Evolutionary conservation across 2,113 vertebrate genomes (phyloP).

Genomic region (Triplophysa siluroides): DNA sequence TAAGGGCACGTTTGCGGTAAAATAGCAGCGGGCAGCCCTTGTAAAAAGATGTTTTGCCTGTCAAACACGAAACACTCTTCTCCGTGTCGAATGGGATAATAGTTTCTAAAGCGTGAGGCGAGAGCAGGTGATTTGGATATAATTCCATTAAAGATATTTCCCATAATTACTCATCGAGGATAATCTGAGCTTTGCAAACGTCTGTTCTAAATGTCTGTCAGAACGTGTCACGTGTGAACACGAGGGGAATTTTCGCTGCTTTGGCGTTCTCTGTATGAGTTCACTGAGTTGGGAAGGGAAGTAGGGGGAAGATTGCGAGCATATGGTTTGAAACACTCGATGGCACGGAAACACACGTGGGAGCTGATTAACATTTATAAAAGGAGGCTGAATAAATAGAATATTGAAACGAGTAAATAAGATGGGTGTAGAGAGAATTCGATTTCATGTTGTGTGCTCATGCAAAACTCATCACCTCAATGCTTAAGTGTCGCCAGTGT

Average conservation of each 20-base stretch:
- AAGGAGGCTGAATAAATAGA: conserved; percentile 1
- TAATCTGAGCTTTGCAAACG: conserved; percentile 1
- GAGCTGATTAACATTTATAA: conserved; percentile 7
- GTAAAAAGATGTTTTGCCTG: conserved; percentile 33
- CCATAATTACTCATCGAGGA: conserved; percentile 5
- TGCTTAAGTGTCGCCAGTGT: too few species aligned
- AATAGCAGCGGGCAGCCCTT: not conserved
- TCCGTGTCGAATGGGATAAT: not conserved
- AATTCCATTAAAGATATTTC: not conserved
- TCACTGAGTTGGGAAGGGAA: not conserved
- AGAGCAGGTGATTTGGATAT: conserved; percentile 15
- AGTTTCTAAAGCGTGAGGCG: not conserved
- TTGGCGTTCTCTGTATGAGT: not conserved
- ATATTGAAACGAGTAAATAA: conserved; percentile 2
- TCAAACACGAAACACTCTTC: conserved; percentile 23
- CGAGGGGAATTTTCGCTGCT: not conserved
- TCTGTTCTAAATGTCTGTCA: conserved; percentile 2
- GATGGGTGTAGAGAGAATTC: not conserved
- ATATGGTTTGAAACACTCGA: not conserved
- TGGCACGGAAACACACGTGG: not conserved
- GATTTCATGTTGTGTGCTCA: too few species aligned
- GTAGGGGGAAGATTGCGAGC: not conserved
- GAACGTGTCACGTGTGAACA: not conserved
- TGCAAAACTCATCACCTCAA: too few species aligned
- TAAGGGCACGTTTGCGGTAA: not conserved